Conservation (phyloP, 2,797 vertebrate genomes). For the Chaenodraco wilsoni region DNA sequence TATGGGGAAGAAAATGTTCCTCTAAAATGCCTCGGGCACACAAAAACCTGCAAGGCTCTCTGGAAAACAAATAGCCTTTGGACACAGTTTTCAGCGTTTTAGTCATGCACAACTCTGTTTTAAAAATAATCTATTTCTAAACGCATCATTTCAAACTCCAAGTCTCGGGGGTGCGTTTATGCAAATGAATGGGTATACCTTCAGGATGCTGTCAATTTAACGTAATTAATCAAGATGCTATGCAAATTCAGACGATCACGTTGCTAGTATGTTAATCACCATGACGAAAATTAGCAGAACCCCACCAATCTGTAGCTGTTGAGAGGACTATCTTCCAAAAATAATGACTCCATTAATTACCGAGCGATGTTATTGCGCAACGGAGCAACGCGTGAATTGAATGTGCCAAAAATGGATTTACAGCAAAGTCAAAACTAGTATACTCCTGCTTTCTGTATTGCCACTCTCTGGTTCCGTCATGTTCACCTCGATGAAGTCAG, state of each 20-base stretch:
- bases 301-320: slow-evolving; percentile 45
- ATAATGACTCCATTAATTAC: slow-evolving; percentile 73
- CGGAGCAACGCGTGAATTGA: slow-evolving; percentile 48
- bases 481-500: slow-evolving; percentile 59
- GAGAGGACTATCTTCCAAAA: slow-evolving; percentile 50
- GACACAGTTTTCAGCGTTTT: slow-evolving; percentile 28
- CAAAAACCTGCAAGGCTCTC: slow-evolving; percentile 18
- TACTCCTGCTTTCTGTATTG: slow-evolving; percentile 17
- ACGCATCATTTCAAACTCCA: slow-evolving; percentile 40
- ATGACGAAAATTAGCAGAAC: slow-evolving; percentile 40
- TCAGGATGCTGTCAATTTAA: slow-evolving; percentile 43
- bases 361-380: neutral
- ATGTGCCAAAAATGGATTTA: slow-evolving; percentile 60
- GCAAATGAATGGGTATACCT: slow-evolving; percentile 48
- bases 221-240: slow-evolving; percentile 63
- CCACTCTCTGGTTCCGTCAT: slow-evolving; percentile 15
- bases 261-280: slow-evolving; percentile 61
- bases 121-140: slow-evolving; percentile 29
- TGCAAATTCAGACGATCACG: slow-evolving; percentile 49
- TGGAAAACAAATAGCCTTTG: slow-evolving; percentile 37
- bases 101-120: slow-evolving; percentile 21
- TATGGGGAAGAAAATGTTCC: neutral
- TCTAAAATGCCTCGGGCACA: slow-evolving; percentile 20
- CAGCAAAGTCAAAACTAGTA: slow-evolving; percentile 14
- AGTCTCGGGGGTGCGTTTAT: slow-evolving; percentile 36